phyloP scores from a whole-genome alignment of 2,888 invertebrate genomes.

The Chrysomela aeneicollis region DNA sequence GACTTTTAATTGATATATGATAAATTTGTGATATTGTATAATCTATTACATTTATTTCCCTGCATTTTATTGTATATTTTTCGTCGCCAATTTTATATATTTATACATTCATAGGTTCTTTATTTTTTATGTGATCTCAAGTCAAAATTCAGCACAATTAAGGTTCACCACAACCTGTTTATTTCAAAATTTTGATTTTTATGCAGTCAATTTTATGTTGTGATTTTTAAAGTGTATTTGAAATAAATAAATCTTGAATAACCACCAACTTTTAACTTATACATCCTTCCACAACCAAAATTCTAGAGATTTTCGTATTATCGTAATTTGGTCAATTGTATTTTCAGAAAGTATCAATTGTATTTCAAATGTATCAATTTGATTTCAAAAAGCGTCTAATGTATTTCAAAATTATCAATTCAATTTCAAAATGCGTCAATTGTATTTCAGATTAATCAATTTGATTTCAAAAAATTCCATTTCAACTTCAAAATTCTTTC shows the following conservation, averaged over 20 bases:
- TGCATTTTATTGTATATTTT: conserved; percentile 35
- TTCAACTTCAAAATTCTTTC: too few species aligned
- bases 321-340: too few species aligned
- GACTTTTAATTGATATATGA: conserved; percentile 36
- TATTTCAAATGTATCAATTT: too few species aligned
- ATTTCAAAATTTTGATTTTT: conserved; percentile 43
- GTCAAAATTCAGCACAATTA: conserved; percentile 55
- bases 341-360: too few species aligned
- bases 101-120: conserved; percentile 35
- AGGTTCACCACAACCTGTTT: conserved; percentile 46
- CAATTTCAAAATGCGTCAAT: too few species aligned
- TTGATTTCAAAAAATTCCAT: too few species aligned
- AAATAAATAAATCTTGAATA: conserved; percentile 57
- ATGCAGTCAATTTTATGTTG: conserved; percentile 49
- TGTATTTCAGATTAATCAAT: too few species aligned
- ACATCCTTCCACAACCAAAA: not conserved
- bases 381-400: too few species aligned
- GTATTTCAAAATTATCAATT: too few species aligned
- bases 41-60: conserved; percentile 40
- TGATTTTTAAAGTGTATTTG: conserved; percentile 60
- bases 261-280: not conserved
- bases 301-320: too few species aligned
- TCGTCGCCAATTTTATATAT: conserved; percentile 35
- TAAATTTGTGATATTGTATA: conserved; percentile 55
- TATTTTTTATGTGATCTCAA: conserved; percentile 52